These are phyloP conservation scores for Lasioglossum figueresi DNA, from an alignment of 2,888 invertebrate species.

Conservation along the genomic window DNA sequence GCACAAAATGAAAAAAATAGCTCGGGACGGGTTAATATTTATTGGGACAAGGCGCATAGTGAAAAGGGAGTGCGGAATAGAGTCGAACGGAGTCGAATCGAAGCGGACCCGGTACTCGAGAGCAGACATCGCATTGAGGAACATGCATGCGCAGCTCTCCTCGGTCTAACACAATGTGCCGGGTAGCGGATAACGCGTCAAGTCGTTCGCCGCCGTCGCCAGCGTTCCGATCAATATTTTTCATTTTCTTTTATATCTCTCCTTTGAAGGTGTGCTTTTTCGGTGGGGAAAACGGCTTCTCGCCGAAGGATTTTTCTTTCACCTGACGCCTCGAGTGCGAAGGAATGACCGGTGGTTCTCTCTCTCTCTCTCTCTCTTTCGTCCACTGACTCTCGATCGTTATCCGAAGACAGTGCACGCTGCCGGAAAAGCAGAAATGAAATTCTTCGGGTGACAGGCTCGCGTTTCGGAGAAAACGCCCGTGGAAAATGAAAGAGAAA, in stretches of 20 bases:
- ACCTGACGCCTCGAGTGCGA: background rate
- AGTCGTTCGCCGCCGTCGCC: background rate
- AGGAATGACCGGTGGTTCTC: background rate
- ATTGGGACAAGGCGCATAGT: background rate
- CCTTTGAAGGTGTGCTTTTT: background rate
- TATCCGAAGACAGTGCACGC: background rate
- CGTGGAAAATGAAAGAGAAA: background rate
- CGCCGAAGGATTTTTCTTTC: background rate
- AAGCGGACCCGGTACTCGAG: constrained; percentile 19
- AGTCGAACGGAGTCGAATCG: constrained; percentile 14
- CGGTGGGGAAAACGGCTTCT: background rate
- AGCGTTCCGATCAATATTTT: constrained; percentile 58
- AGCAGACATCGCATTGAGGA: constrained; percentile 37
- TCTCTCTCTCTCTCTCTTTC: background rate
- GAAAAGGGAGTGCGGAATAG: background rate
- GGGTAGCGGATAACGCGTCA: constrained; percentile 41
- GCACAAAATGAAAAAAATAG: background rate
- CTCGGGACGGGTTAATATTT: background rate
- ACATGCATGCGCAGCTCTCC: constrained; percentile 25
- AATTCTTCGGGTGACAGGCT: background rate
- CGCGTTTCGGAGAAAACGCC: background rate
- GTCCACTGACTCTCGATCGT: background rate
- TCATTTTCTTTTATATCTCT: constrained; percentile 61
- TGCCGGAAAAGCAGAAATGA: background rate
- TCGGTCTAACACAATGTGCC: constrained; percentile 20